Base-by-base conservation (phyloP, 2,113 vertebrate genomes). In the Amazona guildingii region DNA sequence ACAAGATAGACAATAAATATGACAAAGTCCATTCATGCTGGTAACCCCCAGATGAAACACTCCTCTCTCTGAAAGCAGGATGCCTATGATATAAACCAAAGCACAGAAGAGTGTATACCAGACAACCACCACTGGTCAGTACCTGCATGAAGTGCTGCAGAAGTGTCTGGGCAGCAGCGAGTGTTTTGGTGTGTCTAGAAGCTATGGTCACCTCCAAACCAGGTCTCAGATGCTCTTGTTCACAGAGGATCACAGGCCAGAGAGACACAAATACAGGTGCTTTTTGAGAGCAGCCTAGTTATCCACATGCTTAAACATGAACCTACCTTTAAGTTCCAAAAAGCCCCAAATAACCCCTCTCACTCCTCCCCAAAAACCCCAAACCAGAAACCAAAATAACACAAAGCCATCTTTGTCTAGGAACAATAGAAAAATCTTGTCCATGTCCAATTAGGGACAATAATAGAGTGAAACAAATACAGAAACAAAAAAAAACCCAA, bases 1-100 rank as follows among this genome's bases (percentile, higher is more conserved):
- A 88, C 31, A 68, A 74, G 66, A 92, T 16, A 82, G 90, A 83
- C 73, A 86, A 77, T 75, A 95, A 94, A 72, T 93, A 89, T 77
- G 74, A 35, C 64, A 78, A 51, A 8, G 4, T 67, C 52, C 69
- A 84, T 84, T 92, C 81, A 54, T 25, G 51, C 64, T 85, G 48
- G 51, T 73, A 90, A 57, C 39, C 48, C 87, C 20, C 61, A 55
- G 62, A 46, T 55, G 35, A 82, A 94, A 64, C 33, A 61, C 27
- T 78, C 43, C 48, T 59, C 62, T 80, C 61, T 79, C 74, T 37
- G 43, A 70, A 84, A 88, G 69, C 51, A 41, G 49, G 18, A 85
- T 27, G 8, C 1, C 0, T 35, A 13, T 16, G 89, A 90, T 4
- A 82, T 19, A 70, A 89, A 63, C 37, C 57, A 72, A 67, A 83